A percentile compares a stretch with the other conserved stretches of the same genome.
phyloP scores from a whole-genome alignment of 2,888 invertebrate genomes.

The Xiphydria camelus region DNA sequence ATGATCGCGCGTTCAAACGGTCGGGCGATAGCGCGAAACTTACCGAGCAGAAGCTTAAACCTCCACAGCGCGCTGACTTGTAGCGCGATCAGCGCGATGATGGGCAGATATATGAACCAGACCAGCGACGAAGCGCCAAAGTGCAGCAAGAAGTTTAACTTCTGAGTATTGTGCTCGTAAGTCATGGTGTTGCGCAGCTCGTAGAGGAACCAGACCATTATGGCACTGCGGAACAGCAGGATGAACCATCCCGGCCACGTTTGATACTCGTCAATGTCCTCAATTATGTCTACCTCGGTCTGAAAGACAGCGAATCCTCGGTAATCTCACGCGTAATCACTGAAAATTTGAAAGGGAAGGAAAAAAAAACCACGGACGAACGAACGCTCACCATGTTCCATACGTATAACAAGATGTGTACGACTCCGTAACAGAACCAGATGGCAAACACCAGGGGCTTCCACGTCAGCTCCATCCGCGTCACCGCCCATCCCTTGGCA shows the following conservation, averaged over 20 bases:
- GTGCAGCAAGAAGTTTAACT: conserved; percentile 91
- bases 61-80: conserved; percentile 95
- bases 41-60: conserved; percentile 89
- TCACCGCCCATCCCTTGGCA: conserved; percentile 97
- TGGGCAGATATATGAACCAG: conserved; percentile 97
- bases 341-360: conserved; percentile 2
- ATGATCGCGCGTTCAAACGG: conserved; percentile 6
- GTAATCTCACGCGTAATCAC: not conserved
- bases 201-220: conserved; percentile 88
- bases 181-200: conserved; percentile 77
- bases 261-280: conserved; percentile 96
- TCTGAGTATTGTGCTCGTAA: conserved; percentile 78
- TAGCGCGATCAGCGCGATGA: conserved; percentile 89
- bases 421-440: conserved; percentile 89
- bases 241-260: conserved; percentile 98
- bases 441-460: conserved; percentile 83
- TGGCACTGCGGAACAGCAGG: conserved; percentile 79
- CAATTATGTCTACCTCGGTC: conserved; percentile 95
- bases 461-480: conserved; percentile 84
- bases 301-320: conserved; percentile 55
- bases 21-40: too few relatives aligned
- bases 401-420: conserved; percentile 89
- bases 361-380: conserved; percentile 10
- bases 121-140: conserved; percentile 97
- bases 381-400: conserved; percentile 86